Evolutionary conservation across 1,140 invertebrate genomes (phyloP).

Genomic region (Daktulosphaira vitifoliae): DNA sequence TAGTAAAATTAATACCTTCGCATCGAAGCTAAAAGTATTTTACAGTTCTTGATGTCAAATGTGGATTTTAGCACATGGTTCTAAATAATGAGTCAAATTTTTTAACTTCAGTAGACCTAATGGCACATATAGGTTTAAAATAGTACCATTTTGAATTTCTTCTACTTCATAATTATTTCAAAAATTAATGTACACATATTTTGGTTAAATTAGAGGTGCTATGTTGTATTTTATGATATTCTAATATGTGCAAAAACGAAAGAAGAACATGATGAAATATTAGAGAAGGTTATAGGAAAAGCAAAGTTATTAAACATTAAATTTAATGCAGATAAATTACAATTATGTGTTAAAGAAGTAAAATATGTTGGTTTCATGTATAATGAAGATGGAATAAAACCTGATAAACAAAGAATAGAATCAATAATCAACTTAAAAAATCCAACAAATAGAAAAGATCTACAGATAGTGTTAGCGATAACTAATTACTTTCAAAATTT

Average conservation of each 20-base stretch:
- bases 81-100: constrained; percentile 26
- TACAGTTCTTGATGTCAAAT: constrained; percentile 35
- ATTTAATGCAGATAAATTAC: no score
- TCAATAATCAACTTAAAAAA: constrained; percentile 41
- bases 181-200: constrained; percentile 37
- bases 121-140: constrained; percentile 40
- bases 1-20: no score
- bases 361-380: constrained; percentile 43
- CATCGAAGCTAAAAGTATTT: no score
- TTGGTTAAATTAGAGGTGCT: constrained; percentile 42
- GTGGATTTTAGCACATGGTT: constrained; percentile 36
- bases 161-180: constrained; percentile 42
- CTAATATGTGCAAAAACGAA: constrained; percentile 13
- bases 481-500: constrained; percentile 41
- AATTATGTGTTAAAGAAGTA: constrained; percentile 35
- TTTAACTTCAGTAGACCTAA: constrained; percentile 34
- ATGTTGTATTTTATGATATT: constrained; percentile 38
- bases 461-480: constrained; percentile 42
- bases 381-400: constrained; percentile 38
- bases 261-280: constrained; percentile 28
- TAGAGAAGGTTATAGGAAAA: constrained; percentile 11
- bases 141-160: constrained; percentile 42
- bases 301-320: constrained; percentile 37
- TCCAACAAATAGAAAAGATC: constrained; percentile 40
- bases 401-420: constrained; percentile 42